Percentiles rank a stretch among this genome's conserved stretches.
Conservation (phyloP, 2,113 vertebrate genomes). For the Phrynosoma platyrhinos region DNA sequence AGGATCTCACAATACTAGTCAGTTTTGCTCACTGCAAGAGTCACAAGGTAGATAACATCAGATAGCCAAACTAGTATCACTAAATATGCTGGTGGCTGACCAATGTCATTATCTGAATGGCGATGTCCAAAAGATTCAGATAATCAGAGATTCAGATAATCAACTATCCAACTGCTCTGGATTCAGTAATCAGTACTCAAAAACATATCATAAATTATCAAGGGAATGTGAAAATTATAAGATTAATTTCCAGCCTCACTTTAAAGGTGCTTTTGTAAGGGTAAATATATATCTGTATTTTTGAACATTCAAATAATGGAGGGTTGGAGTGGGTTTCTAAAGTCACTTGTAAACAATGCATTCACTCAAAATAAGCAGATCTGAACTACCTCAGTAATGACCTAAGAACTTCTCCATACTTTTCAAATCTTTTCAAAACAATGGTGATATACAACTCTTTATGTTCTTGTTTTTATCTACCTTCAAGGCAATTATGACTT, state of each 20-base stretch:
- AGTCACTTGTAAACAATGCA: background rate
- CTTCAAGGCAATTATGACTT: too few species aligned
- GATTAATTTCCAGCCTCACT: slow-evolving; percentile 31
- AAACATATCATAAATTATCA: slow-evolving; percentile 33
- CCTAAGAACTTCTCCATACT: background rate
- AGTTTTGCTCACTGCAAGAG: slow-evolving; percentile 41
- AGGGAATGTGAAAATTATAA: slow-evolving; percentile 43
- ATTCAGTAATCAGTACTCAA: slow-evolving; percentile 13
- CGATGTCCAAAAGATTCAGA: background rate
- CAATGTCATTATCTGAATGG: background rate
- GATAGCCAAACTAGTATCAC: accelerated
- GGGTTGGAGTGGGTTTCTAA: too few species aligned
- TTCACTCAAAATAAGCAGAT: slow-evolving; percentile 1
- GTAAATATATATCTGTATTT: background rate
- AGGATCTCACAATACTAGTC: slow-evolving; percentile 29
- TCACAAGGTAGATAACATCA: background rate
- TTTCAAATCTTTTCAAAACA: background rate
- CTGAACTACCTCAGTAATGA: background rate
- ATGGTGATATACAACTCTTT: background rate
- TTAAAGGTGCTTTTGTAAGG: background rate
- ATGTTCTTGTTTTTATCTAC: too few species aligned
- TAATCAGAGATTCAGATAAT: slow-evolving; percentile 1
- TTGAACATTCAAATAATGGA: background rate
- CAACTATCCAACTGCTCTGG: background rate
- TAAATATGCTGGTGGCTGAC: background rate